phyloP scores from a whole-genome alignment of 2,113 vertebrate species.

The Jaculus jaculus region DNA sequence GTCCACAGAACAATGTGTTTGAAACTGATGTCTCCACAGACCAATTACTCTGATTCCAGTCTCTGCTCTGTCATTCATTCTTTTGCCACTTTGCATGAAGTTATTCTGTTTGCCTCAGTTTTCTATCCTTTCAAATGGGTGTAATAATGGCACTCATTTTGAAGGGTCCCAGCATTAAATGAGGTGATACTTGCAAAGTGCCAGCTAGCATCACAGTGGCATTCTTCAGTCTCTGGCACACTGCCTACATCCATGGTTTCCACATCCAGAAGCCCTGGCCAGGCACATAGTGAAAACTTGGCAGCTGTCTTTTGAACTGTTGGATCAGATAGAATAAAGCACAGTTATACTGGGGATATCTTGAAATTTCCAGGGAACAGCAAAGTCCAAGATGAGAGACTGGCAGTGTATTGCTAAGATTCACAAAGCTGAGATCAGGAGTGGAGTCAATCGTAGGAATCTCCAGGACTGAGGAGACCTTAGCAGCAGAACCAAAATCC shows the following conservation, averaged over 20 bases:
- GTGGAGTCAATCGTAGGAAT: neutral
- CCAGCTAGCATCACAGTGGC: rapidly evolving
- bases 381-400: neutral
- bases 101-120: neutral
- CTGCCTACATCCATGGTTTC: neutral
- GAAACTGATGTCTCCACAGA: neutral
- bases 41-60: neutral
- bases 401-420: neutral
- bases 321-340: neutral
- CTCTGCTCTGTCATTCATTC: neutral
- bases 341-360: neutral
- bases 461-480: neutral
- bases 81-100: neutral
- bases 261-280: neutral
- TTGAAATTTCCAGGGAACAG: neutral
- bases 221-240: neutral
- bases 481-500: neutral
- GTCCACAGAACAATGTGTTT: neutral
- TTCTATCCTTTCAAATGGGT: neutral
- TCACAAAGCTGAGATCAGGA: neutral
- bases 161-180: neutral
- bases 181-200: neutral
- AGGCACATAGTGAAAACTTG: neutral
- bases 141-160: neutral
- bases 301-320: neutral